Evolutionary conservation across 2,888 invertebrate species (phyloP).

Genomic region (Caenorhabditis wallacei): DNA sequence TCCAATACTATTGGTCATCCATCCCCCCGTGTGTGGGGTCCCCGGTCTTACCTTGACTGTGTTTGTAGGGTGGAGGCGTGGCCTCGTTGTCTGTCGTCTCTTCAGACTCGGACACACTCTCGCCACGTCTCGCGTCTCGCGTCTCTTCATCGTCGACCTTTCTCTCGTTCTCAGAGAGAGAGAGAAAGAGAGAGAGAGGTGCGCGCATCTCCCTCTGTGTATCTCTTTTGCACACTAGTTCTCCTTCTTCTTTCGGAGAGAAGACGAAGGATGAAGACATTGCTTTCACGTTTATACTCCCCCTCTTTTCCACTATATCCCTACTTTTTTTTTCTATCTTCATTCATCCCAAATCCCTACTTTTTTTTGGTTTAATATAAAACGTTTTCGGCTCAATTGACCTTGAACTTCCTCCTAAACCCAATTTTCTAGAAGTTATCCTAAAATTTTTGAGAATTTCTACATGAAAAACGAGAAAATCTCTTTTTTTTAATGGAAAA

Average conservation of each 20-base stretch:
- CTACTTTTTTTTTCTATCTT: constrained; percentile 1
- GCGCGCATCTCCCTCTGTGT: constrained; percentile 23
- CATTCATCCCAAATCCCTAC: constrained; percentile 19
- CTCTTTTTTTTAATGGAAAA: background rate
- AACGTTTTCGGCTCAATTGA: background rate
- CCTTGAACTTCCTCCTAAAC: background rate
- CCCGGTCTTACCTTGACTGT: constrained; percentile 62
- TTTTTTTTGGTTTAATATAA: background rate
- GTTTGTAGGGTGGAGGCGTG: constrained; percentile 24
- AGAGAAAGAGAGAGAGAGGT: too few relatives aligned
- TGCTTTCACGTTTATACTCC: constrained; percentile 56
- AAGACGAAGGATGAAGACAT: constrained; percentile 30
- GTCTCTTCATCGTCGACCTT: constrained; percentile 27
- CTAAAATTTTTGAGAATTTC: background rate
- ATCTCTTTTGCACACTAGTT: constrained; percentile 50
- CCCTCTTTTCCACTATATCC: background rate
- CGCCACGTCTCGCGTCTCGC: constrained; percentile 23
- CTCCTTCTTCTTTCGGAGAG: constrained; percentile 19
- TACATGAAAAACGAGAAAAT: background rate
- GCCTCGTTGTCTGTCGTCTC: constrained; percentile 29
- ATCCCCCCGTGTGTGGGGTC: background rate
- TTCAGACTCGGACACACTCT: constrained; percentile 55
- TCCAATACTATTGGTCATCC: constrained; percentile 28
- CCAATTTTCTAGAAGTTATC: background rate
- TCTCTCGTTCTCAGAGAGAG: constrained; percentile 4